Base-by-base conservation (phyloP, 1,140 invertebrate genomes). In the Mya arenaria region DNA sequence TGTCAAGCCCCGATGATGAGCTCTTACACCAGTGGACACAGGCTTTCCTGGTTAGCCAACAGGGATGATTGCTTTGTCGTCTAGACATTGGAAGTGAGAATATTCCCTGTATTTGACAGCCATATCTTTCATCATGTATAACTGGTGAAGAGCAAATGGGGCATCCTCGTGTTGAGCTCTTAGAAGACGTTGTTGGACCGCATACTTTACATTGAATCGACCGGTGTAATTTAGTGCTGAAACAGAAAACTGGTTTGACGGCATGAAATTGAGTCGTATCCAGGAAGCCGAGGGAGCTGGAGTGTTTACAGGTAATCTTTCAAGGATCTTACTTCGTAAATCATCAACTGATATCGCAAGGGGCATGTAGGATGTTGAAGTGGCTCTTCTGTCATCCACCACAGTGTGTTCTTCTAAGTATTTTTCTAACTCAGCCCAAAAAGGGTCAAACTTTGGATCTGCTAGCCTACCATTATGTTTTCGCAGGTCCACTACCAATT, bases 61-160 rank as follows among this genome's bases (percentile, higher is more conserved):
- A 58, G 66, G 78, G 10, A 81, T 56, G n/a, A 81, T 52, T 5
- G 78, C 52, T 25, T 81, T 72, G 58, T 81, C 78, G 60, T 72
- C 58, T 63, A 81, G 56, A 25, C 56, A 72, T 60, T 71, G 56
- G 19, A 72, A 34, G 8, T 23, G 13, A 71, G 52, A 10, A 23
- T 72, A 10, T n/a, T 58, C 41, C 52, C 48, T 44, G 4, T 25
- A 81, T 41, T 63, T 72, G 3, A 44, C 55, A 6, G 37, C 78
- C 63, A 81, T 52, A 55, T 71, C 66, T n/a, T 81, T 81, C 36
- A 81, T 17, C 37, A 72, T 58, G 6, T 2, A 25, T 8, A 44
- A 72, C 37, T 41, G 52, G 6, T 58, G 28, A 13, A 41, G 44
- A 25, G 52, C 52, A 80, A 32, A 80, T n/a, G 23, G 13, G 13